Evolutionary conservation across 2,888 invertebrate genomes (phyloP).

Genomic region (Andrena bucephala): DNA sequence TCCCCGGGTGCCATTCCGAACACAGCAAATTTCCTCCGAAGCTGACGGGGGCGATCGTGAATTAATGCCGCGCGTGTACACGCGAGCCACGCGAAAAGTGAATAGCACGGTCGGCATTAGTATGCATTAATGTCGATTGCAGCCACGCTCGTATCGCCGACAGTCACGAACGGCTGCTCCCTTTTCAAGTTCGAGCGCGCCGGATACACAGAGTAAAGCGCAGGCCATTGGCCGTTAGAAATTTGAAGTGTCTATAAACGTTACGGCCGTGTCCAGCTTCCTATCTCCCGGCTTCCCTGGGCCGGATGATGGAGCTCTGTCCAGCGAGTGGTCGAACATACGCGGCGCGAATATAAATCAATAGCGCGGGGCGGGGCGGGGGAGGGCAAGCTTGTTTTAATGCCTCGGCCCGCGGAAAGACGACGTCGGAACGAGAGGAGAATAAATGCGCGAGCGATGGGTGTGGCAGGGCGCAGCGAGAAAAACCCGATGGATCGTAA

Average conservation of each 20-base stretch:
- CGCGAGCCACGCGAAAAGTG: constrained; percentile 50
- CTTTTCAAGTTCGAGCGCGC: not conserved
- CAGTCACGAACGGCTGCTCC: constrained; percentile 50
- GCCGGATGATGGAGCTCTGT: constrained; percentile 7
- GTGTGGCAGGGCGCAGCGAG: constrained; percentile 35
- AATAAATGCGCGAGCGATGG: constrained; percentile 41
- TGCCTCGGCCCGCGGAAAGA: constrained; percentile 46
- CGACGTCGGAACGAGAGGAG: constrained; percentile 34
- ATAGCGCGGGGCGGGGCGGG: constrained; percentile 27
- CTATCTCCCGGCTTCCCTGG: constrained; percentile 15
- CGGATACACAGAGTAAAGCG: not conserved
- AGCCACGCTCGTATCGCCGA: constrained; percentile 37
- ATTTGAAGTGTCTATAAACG: constrained; percentile 16
- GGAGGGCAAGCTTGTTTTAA: constrained; percentile 47
- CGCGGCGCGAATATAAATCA: constrained; percentile 57
- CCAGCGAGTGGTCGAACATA: constrained; percentile 35
- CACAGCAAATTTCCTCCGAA: not conserved
- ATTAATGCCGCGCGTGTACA: constrained; percentile 59
- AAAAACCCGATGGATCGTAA: constrained; percentile 74
- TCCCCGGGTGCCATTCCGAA: not conserved
- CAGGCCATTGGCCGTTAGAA: not conserved
- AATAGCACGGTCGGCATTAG: constrained; percentile 61
- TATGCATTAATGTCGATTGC: constrained; percentile 56
- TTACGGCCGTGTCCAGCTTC: not conserved
- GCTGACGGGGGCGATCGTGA: constrained; percentile 34